Evolutionary conservation across 2,797 vertebrate genomes (phyloP).

Genomic region (Phalanger gymnotis): DNA sequence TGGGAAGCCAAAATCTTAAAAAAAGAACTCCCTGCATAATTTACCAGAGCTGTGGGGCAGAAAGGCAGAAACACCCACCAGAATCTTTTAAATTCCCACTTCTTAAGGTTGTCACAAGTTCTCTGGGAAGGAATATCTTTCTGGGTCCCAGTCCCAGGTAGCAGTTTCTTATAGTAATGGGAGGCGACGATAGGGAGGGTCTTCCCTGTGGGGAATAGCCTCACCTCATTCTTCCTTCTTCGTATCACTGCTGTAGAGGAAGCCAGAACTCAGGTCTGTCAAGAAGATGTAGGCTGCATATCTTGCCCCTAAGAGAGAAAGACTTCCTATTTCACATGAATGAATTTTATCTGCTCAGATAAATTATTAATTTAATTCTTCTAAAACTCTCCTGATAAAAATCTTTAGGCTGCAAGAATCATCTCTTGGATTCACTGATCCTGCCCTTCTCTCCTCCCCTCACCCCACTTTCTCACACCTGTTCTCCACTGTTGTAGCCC

Average conservation of each 20-base stretch:
- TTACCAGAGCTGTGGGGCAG: background rate
- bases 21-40: background rate
- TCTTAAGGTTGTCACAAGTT: background rate
- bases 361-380: slow-evolving; percentile 13
- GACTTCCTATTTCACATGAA: background rate
- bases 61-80: background rate
- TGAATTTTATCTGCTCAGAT: background rate
- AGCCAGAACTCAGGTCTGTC: background rate
- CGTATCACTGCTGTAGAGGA: background rate
- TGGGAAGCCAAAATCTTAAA: background rate
- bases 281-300: background rate
- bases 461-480: background rate
- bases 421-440: background rate
- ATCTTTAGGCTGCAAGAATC: background rate
- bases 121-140: background rate
- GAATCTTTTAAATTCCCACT: background rate
- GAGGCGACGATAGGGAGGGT: background rate
- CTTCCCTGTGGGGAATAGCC: background rate
- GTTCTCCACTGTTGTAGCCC: background rate
- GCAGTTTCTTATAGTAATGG: background rate
- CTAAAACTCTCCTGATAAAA: background rate
- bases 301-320: background rate
- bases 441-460: background rate
- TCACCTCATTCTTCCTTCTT: background rate
- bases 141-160: background rate